Conservation (phyloP, 2,113 vertebrate genomes). For the Anser brachyrhynchus region DNA sequence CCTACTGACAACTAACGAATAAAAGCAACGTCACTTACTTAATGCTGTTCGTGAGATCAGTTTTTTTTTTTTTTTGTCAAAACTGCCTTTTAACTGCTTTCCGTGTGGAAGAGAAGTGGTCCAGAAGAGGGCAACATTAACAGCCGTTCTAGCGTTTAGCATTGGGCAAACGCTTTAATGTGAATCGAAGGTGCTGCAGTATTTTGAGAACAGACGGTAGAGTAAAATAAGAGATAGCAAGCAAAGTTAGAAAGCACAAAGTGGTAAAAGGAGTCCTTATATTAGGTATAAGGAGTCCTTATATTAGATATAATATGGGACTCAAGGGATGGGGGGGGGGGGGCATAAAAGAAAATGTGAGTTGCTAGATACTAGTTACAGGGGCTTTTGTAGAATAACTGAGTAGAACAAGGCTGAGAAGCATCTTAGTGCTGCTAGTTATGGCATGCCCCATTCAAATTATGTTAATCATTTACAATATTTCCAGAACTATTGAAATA, state of each 20-base stretch:
- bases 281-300: too few species aligned
- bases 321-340: too few species aligned
- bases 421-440: neutral
- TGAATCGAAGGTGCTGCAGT: neutral
- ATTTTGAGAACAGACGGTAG: neutral
- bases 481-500: neutral
- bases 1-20: neutral
- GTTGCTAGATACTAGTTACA: neutral
- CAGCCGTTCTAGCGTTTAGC: neutral
- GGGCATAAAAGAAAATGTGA: fast-evolving
- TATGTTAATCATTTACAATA: neutral
- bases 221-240: neutral
- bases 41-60: neutral
- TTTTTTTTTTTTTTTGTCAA: neutral
- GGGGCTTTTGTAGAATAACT: neutral
- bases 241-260: neutral
- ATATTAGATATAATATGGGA: neutral
- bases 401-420: neutral
- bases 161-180: neutral
- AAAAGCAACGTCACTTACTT: neutral
- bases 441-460: neutral
- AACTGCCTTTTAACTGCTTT: neutral
- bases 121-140: conserved; percentile 51
- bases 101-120: neutral
- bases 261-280: neutral